These are phyloP conservation scores for Blennius ocellaris DNA, from an alignment of 2,113 vertebrate genomes.

Conservation along the genomic window DNA sequence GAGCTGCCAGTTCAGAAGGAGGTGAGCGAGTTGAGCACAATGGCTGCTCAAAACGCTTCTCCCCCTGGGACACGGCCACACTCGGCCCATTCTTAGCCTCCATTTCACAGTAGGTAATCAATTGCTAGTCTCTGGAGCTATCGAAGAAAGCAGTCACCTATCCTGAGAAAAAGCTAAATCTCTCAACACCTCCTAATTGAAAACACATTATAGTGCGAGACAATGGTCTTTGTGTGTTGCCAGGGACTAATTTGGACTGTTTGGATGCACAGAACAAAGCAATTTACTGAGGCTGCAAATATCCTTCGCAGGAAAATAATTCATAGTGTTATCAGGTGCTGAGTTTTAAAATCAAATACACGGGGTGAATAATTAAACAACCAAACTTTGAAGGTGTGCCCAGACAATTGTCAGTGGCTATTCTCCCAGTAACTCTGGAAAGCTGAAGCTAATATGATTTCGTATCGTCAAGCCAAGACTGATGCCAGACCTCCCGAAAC, in stretches of 20 bases:
- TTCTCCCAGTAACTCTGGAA: slow-evolving; percentile 73
- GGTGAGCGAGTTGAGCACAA: slow-evolving; percentile 14
- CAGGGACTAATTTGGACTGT: slow-evolving; percentile 77
- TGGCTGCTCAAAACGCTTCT: slow-evolving; percentile 42
- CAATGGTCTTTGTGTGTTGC: slow-evolving; percentile 80
- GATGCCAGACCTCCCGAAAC: slow-evolving; percentile 75
- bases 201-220: slow-evolving; percentile 78
- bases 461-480: slow-evolving; percentile 73
- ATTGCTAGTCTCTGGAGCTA: slow-evolving; percentile 75
- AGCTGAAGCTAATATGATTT: slow-evolving; percentile 83
- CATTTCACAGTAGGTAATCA: slow-evolving; percentile 79
- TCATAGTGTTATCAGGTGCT: slow-evolving; percentile 75
- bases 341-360: slow-evolving; percentile 79
- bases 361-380: slow-evolving; percentile 78
- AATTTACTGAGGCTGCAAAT: slow-evolving; percentile 81
- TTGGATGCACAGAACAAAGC: slow-evolving; percentile 79
- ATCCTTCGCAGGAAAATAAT: slow-evolving; percentile 75
- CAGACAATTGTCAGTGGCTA: slow-evolving; percentile 69
- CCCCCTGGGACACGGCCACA: slow-evolving; percentile 53
- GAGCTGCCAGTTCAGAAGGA: slow-evolving; percentile 25
- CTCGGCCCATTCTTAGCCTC: slow-evolving; percentile 66
- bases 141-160: slow-evolving; percentile 65
- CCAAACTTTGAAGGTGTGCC: slow-evolving; percentile 75
- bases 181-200: slow-evolving; percentile 76
- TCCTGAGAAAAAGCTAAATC: slow-evolving; percentile 69